A percentile compares a stretch with the other conserved stretches of the same genome.
Evolutionary conservation across 2,888 invertebrate species (phyloP).

Genomic region (Herminia tarsipennalis): DNA sequence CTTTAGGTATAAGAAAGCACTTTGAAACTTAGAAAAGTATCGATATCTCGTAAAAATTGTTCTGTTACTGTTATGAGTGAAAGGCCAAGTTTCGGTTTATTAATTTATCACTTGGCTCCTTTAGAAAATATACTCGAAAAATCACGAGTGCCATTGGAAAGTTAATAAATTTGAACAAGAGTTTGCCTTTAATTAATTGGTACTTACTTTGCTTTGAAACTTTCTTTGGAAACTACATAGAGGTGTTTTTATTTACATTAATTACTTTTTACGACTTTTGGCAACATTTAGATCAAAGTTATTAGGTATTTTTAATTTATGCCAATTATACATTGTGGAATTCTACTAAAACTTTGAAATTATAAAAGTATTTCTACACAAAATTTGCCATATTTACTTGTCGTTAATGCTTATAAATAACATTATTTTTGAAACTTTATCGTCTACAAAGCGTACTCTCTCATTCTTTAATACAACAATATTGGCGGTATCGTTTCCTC

Average conservation of each 20-base stretch:
- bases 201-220: no score
- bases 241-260: no score
- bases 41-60: constrained; percentile 30
- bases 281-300: no score
- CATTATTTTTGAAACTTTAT: background rate
- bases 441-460: background rate
- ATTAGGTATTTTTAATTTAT: no score
- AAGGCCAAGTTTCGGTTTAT: constrained; percentile 22
- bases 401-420: no score
- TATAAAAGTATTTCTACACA: no score
- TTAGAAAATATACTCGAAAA: constrained; percentile 19
- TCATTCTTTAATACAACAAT: constrained; percentile 24
- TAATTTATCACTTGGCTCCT: constrained; percentile 25
- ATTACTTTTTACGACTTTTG: no score
- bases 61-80: constrained; percentile 31
- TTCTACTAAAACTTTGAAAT: no score
- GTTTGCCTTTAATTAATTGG: no score
- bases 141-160: constrained; percentile 6
- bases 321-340: no score
- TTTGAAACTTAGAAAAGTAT: constrained; percentile 23
- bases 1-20: constrained; percentile 21
- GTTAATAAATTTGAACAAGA: background rate
- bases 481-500: constrained; percentile 62
- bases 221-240: no score
- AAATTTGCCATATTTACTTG: no score